Percentiles rank a stretch among this genome's conserved stretches.
Conservation (phyloP, 1,140 invertebrate genomes). For the Geopemphigus sp. region DNA sequence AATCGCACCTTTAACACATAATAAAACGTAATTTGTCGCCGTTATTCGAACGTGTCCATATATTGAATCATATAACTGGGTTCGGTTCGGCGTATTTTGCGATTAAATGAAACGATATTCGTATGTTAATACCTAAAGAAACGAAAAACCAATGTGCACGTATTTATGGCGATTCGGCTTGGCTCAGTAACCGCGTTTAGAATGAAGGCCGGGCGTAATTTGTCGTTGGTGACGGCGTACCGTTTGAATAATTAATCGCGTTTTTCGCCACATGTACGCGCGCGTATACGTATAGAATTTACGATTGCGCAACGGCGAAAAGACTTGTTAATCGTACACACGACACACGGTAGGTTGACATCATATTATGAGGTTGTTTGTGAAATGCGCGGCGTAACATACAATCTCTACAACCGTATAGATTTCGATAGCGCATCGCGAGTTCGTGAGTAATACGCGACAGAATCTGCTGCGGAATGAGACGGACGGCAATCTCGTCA, state of each 20-base stretch:
- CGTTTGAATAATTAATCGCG: neutral
- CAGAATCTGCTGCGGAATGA: too few species aligned
- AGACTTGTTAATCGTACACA: neutral
- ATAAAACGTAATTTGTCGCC: neutral
- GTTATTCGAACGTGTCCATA: neutral
- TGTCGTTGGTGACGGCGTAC: neutral
- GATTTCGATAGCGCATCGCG: too few species aligned
- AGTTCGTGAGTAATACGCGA: too few species aligned
- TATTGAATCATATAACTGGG: too few species aligned
- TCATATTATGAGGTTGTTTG: neutral
- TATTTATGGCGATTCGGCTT: neutral
- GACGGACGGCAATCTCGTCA: too few species aligned
- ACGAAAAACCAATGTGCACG: too few species aligned
- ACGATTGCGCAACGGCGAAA: neutral
- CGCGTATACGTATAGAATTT: neutral
- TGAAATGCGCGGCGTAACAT: neutral
- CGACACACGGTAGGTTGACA: neutral
- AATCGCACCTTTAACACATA: neutral
- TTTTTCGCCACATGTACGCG: neutral
- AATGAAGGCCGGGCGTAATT: neutral
- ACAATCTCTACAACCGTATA: too few species aligned
- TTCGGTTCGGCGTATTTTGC: too few species aligned
- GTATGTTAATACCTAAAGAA: too few species aligned
- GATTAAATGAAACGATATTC: too few species aligned
- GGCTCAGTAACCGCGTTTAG: neutral